Conservation (phyloP, 2,888 invertebrate species). For the Eueremaeus valkanovi region DNA sequence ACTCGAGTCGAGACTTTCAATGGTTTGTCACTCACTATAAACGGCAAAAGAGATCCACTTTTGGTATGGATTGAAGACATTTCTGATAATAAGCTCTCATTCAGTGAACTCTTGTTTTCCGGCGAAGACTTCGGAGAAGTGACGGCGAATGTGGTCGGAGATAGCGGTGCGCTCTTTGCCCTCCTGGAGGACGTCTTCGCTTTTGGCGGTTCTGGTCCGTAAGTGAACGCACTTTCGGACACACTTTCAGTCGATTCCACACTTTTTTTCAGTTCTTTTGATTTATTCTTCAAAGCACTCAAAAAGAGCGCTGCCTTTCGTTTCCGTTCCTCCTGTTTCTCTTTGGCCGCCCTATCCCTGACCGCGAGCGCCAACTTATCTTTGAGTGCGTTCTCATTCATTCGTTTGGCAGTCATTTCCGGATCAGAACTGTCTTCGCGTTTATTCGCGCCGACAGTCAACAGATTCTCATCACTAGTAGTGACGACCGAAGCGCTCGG, state of each 20-base stretch:
- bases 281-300: slow-evolving; percentile 56
- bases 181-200: not conserved
- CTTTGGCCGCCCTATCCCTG: slow-evolving; percentile 53
- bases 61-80: too few relatives aligned
- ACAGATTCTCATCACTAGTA: slow-evolving; percentile 3
- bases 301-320: slow-evolving; percentile 77
- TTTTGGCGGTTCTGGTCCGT: slow-evolving; percentile 33
- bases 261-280: slow-evolving; percentile 36
- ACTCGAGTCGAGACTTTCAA: not conserved
- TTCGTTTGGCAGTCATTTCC: slow-evolving; percentile 31
- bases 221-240: not conserved
- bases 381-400: slow-evolving; percentile 42
- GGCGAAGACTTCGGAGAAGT: slow-evolving; percentile 4
- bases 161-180: slow-evolving; percentile 19
- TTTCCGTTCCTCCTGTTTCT: slow-evolving; percentile 62
- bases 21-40: slow-evolving; percentile 23
- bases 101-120: not conserved
- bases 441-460: not conserved
- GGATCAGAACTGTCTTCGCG: not conserved
- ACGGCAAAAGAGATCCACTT: slow-evolving; percentile 26
- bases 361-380: slow-evolving; percentile 52
- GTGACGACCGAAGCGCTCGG: not conserved
- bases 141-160: slow-evolving; percentile 30
- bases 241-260: slow-evolving; percentile 1
- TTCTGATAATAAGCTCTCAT: not conserved